Conservation (phyloP, 1,140 invertebrate species). For the Euura saliciscinereae region DNA sequence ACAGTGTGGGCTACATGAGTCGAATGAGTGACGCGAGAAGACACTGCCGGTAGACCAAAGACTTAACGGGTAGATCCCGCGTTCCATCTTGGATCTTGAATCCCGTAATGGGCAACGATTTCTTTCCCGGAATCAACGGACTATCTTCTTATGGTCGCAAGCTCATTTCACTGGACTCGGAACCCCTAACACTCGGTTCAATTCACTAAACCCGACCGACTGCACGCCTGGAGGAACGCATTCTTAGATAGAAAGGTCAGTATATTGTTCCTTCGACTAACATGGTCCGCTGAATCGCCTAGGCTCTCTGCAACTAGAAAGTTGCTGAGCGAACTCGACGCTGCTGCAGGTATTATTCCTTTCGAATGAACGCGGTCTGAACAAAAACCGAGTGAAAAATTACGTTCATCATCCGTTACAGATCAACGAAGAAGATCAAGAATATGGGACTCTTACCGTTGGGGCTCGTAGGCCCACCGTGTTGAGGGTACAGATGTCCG, state of each 20-base stretch:
- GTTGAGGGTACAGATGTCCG: constrained; percentile 54
- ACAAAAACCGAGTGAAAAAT: not conserved
- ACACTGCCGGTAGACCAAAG: not conserved
- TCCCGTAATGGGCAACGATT: constrained; percentile 50
- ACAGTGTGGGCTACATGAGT: not conserved
- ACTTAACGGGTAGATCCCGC: not conserved
- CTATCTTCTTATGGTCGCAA: constrained; percentile 39
- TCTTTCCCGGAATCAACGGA: constrained; percentile 48
- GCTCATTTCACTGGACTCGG: not conserved
- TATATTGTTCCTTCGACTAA: constrained; percentile 4
- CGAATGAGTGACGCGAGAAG: not conserved
- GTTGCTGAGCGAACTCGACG: not conserved
- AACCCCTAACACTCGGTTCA: not conserved
- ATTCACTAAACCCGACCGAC: not conserved
- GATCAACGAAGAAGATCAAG: no score
- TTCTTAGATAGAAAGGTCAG: constrained; percentile 2
- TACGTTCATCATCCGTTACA: no score
- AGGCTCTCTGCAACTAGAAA: not conserved
- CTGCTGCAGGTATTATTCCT: not conserved
- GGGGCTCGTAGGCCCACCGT: constrained; percentile 55
- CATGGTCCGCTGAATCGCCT: constrained; percentile 3
- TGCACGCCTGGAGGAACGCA: not conserved
- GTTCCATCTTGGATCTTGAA: constrained; percentile 37
- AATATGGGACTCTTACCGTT: constrained; percentile 46
- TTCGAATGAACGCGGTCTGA: not conserved